A percentile compares a stretch with the other conserved stretches of the same genome.
Evolutionary conservation across 2,113 vertebrate species (phyloP).

Genomic region (Silurus asotus): DNA sequence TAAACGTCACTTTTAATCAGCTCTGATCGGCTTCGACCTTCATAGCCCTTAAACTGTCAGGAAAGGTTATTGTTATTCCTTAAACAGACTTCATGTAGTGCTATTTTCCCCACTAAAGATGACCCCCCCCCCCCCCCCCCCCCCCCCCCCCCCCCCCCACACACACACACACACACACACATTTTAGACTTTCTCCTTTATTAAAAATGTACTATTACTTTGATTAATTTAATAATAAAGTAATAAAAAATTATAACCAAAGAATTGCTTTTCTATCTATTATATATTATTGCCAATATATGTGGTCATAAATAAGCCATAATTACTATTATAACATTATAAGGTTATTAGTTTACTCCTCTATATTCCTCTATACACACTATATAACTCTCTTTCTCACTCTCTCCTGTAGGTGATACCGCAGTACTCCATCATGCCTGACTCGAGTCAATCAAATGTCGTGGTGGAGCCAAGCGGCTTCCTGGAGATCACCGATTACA

Average conservation of each 20-base stretch:
- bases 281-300: not conserved
- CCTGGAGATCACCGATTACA: conserved; percentile 96
- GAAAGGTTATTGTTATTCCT: not conserved
- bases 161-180: no score
- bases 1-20: not conserved
- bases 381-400: not conserved
- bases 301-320: not conserved
- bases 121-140: no score
- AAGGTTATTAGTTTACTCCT: not conserved
- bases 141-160: no score
- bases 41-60: not conserved
- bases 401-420: conserved; percentile 85
- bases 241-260: no score
- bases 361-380: not conserved
- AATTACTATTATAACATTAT: not conserved
- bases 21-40: not conserved
- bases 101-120: no score
- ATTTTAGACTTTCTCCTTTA: no score
- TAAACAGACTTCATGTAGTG: not conserved
- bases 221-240: no score
- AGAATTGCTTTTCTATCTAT: not conserved
- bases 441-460: conserved; percentile 94
- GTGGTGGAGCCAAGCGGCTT: conserved; percentile 98
- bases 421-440: conserved; percentile 94
- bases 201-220: no score